A percentile compares a stretch with the other conserved stretches of the same genome.
Evolutionary conservation across 2,797 vertebrate species (phyloP).

Genomic region (Morelia viridis): DNA sequence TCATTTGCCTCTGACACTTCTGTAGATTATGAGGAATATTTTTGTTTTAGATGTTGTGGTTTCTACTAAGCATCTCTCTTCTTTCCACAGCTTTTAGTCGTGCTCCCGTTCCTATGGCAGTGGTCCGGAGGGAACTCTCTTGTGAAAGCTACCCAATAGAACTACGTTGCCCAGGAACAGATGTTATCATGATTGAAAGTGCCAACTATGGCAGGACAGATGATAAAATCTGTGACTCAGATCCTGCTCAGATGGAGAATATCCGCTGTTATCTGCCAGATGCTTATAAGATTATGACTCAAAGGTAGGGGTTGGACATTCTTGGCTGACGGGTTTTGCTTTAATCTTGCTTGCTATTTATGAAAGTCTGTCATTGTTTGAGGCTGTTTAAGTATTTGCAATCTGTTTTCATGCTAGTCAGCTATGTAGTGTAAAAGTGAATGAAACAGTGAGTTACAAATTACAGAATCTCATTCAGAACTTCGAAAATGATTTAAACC

Average conservation of each 20-base stretch:
- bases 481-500: background rate
- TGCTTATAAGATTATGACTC: conserved; percentile 99
- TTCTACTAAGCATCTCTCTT: background rate
- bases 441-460: conserved; percentile 36
- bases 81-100: conserved; percentile 86
- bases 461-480: background rate
- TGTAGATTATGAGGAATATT: background rate
- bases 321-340: conserved; percentile 45
- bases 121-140: conserved; percentile 95
- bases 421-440: background rate
- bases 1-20: background rate
- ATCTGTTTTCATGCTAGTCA: conserved; percentile 19
- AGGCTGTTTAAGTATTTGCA: conserved; percentile 42
- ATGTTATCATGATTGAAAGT: conserved; percentile 99
- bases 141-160: conserved; percentile 98
- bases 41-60: background rate
- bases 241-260: conserved; percentile 99
- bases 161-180: conserved; percentile 96
- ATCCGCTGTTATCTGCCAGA: conserved; percentile 97
- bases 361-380: conserved; percentile 43
- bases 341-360: conserved; percentile 33
- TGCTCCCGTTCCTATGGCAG: conserved; percentile 95
- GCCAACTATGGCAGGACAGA: conserved; percentile 99
- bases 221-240: conserved; percentile 98
- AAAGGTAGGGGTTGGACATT: conserved; percentile 78